Conservation (phyloP, 92 coral and sea anemone species). For the Porites cylindrica region DNA sequence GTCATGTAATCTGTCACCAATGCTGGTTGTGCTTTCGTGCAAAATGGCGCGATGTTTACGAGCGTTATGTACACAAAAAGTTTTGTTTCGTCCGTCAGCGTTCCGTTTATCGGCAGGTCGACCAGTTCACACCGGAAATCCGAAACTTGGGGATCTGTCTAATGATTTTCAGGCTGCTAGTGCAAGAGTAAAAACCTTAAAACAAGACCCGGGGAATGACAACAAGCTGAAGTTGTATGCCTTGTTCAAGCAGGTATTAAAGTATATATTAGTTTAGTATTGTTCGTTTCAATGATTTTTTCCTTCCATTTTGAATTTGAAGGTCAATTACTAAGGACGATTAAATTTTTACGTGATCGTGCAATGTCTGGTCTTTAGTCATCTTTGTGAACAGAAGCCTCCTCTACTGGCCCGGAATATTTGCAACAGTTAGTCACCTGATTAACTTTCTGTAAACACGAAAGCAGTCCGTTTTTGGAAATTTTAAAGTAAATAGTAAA, state of each 20-base stretch:
- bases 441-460: too few relatives aligned
- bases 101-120: slow-evolving; percentile 46
- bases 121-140: slow-evolving; percentile 51
- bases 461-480: too few relatives aligned
- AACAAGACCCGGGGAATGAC: slow-evolving; percentile 97
- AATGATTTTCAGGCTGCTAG: slow-evolving; percentile 83
- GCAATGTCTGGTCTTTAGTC: not conserved
- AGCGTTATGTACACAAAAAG: not conserved
- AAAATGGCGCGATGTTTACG: slow-evolving; percentile 38
- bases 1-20: not conserved
- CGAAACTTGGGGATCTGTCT: slow-evolving; percentile 48
- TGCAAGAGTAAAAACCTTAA: slow-evolving; percentile 81
- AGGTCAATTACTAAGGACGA: too few relatives aligned
- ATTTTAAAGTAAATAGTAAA: too few relatives aligned
- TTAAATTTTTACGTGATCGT: not conserved
- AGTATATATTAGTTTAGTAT: not conserved
- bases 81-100: slow-evolving; percentile 15
- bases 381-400: too few relatives aligned
- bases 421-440: too few relatives aligned
- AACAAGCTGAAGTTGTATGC: slow-evolving; percentile 93
- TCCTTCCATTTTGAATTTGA: too few relatives aligned
- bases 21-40: not conserved
- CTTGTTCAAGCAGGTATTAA: slow-evolving; percentile 91
- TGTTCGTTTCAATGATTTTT: too few relatives aligned
- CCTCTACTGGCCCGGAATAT: too few relatives aligned